Conservation (phyloP, 1,140 invertebrate genomes). For the Aphelinus atriplicis region DNA sequence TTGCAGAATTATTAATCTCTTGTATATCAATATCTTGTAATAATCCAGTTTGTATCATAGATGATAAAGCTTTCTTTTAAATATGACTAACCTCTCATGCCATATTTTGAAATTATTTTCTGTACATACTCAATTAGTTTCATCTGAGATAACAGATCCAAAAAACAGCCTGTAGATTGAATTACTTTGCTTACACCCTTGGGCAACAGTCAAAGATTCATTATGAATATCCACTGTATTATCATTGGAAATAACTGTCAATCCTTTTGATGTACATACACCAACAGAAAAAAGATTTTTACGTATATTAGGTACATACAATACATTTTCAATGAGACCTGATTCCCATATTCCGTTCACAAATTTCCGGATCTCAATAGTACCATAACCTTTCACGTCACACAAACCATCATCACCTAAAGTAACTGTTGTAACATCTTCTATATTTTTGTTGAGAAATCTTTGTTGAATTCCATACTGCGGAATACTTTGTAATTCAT, state of each 20-base stretch:
- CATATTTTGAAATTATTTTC: slow-evolving; percentile 1
- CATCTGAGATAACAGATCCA: background rate
- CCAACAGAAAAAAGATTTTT: slow-evolving; percentile 38
- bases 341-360: slow-evolving; percentile 19
- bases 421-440: slow-evolving; percentile 5
- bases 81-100: slow-evolving; percentile 34
- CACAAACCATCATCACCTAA: slow-evolving; percentile 24
- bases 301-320: slow-evolving; percentile 23
- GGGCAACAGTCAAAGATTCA: background rate
- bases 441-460: background rate
- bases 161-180: slow-evolving; percentile 32
- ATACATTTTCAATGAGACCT: slow-evolving; percentile 26
- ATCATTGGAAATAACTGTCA: slow-evolving; percentile 3
- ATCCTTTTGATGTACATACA: slow-evolving; percentile 15
- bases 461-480: background rate
- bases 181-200: slow-evolving; percentile 26
- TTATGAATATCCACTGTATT: background rate
- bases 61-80: background rate
- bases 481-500: background rate
- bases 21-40: background rate
- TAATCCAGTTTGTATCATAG: background rate
- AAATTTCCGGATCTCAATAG: slow-evolving; percentile 25
- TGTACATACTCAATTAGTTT: slow-evolving; percentile 15
- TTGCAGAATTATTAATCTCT: background rate
- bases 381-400: slow-evolving; percentile 22